Conservation (phyloP, 2,113 vertebrate genomes). For the Limnothrissa miodon region DNA sequence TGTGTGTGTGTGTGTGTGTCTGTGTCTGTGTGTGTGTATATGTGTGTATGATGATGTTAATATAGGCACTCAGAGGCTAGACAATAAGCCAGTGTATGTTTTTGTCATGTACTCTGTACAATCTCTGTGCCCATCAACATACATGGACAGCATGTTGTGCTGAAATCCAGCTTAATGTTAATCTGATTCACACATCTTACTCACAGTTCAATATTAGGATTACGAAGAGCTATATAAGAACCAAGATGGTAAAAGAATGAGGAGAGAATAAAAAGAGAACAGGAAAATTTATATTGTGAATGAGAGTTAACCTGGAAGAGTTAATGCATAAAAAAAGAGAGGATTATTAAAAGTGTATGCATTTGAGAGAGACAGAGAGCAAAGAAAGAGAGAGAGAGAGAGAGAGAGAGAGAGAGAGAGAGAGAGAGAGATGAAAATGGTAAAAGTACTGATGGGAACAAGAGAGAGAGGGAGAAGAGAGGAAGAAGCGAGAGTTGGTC, state of each 20-base stretch:
- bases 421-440: not conserved
- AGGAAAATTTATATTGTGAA: not conserved
- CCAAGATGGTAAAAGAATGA: not conserved
- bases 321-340: slow-evolving; percentile 68
- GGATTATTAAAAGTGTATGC: slow-evolving; percentile 52
- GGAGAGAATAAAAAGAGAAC: not conserved
- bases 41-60: not conserved
- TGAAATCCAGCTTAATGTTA: no score
- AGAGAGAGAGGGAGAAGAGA: not conserved
- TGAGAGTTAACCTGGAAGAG: slow-evolving; percentile 29
- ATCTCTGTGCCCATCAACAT: not conserved
- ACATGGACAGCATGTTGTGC: not conserved
- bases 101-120: slow-evolving; percentile 15
- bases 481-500: not conserved
- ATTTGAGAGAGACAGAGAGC: not conserved
- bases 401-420: not conserved
- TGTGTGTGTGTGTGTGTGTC: not conserved
- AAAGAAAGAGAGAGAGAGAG: not conserved
- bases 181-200: no score
- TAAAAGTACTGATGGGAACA: not conserved
- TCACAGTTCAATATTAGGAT: not conserved
- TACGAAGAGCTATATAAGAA: not conserved
- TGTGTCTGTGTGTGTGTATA: slow-evolving; percentile 20
- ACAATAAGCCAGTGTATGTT: slow-evolving; percentile 18
- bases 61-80: not conserved